Percentiles rank a stretch among this genome's conserved stretches.
These are phyloP conservation scores for Neuroscelio doddi DNA, from an alignment of 2,888 invertebrate genomes.

Conservation along the genomic window DNA sequence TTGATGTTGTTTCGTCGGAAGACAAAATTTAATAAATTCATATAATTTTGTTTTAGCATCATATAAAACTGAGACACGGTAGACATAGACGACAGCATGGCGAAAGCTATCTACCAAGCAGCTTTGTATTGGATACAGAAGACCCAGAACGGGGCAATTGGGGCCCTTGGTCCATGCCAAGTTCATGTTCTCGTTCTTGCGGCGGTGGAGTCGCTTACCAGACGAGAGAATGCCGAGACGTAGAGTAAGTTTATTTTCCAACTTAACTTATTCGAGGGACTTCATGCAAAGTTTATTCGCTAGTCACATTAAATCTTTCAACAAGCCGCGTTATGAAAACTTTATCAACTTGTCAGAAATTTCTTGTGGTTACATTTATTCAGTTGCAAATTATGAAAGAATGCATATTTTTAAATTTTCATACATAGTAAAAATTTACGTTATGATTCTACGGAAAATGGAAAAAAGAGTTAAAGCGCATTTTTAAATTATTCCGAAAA, in stretches of 20 bases:
- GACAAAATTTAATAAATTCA: constrained; percentile 19
- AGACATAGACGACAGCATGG: constrained; percentile 86
- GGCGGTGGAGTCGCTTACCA: constrained; percentile 94
- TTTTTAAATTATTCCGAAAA: too few relatives aligned
- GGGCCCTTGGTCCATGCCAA: constrained; percentile 88
- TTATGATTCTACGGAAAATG: too few relatives aligned
- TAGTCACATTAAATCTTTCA: constrained; percentile 27
- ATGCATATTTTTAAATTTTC: not conserved
- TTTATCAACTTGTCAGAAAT: constrained; percentile 16
- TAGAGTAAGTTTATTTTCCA: constrained; percentile 75
- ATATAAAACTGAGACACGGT: constrained; percentile 73
- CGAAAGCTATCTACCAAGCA: constrained; percentile 82
- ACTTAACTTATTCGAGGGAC: constrained; percentile 14
- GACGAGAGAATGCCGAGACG: constrained; percentile 82
- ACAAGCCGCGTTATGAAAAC: constrained; percentile 8
- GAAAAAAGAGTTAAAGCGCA: too few relatives aligned
- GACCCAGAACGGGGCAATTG: constrained; percentile 81
- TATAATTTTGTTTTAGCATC: constrained; percentile 72
- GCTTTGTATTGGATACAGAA: constrained; percentile 81
- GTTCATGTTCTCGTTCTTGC: constrained; percentile 91
- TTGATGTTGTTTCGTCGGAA: too few relatives aligned
- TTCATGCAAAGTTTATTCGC: constrained; percentile 24
- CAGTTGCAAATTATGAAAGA: not conserved
- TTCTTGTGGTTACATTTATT: not conserved
- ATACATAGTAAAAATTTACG: too few relatives aligned